Evolutionary conservation across 2,888 invertebrate species (phyloP).

Genomic region (Lasioglossum oenotherae): DNA sequence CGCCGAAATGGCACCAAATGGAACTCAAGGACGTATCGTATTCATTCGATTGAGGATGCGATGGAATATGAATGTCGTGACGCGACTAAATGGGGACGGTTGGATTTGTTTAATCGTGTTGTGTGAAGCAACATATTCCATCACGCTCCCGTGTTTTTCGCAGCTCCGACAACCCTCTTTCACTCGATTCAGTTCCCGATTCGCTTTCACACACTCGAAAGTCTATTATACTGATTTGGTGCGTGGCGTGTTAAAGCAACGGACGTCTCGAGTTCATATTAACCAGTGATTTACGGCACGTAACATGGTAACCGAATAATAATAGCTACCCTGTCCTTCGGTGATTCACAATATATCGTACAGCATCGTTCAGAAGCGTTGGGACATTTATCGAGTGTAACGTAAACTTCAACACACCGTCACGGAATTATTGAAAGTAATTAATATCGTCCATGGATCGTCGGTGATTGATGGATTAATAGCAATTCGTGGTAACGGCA

Average conservation of each 20-base stretch:
- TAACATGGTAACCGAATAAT: constrained; percentile 19
- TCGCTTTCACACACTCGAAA: constrained; percentile 48
- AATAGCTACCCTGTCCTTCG: constrained; percentile 17
- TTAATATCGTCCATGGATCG: not conserved
- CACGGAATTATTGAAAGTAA: not conserved
- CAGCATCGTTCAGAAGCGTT: not conserved
- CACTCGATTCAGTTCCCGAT: constrained; percentile 30
- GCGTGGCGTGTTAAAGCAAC: constrained; percentile 34
- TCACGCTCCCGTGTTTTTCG: not conserved
- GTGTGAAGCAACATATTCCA: not conserved
- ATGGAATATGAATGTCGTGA: not conserved
- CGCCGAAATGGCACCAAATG: not conserved
- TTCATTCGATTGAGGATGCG: not conserved
- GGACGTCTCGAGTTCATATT: constrained; percentile 32
- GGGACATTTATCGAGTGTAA: not conserved
- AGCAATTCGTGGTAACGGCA: not conserved
- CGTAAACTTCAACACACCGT: not conserved
- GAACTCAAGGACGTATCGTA: not conserved
- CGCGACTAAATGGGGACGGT: not conserved
- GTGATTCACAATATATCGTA: constrained; percentile 18
- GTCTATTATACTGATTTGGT: constrained; percentile 52
- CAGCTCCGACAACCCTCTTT: not conserved
- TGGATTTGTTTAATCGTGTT: not conserved
- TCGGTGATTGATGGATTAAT: not conserved
- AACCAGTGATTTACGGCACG: constrained; percentile 44